A percentile compares a stretch with the other conserved stretches of the same genome.
Conservation (phyloP, 2,113 vertebrate species). For the Ia io region DNA sequence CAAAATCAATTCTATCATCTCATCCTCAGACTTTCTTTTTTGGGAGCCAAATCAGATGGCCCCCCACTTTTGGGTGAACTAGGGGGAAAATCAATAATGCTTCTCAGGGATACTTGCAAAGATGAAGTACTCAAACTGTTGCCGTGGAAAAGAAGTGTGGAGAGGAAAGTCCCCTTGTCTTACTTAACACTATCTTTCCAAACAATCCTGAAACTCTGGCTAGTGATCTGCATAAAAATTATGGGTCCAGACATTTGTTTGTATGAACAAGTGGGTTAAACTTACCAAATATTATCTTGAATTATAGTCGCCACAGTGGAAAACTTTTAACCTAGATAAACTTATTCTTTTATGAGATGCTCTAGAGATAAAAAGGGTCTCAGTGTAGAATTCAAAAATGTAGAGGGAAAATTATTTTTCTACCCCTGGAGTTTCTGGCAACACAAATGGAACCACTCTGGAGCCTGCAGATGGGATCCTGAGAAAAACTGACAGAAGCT, state of each 20-base stretch:
- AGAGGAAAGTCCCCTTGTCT: neutral
- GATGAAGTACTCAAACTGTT: neutral
- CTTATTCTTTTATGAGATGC: neutral
- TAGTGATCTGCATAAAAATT: neutral
- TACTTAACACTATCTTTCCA: neutral
- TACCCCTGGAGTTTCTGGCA: neutral
- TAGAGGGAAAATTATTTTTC: neutral
- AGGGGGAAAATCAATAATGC: neutral
- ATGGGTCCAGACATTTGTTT: neutral
- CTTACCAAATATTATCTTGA: neutral
- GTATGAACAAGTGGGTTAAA: neutral
- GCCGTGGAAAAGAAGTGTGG: neutral
- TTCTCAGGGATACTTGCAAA: neutral
- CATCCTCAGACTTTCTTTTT: neutral
- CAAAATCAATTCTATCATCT: conserved; percentile 5
- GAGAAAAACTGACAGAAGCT: neutral
- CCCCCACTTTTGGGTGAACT: neutral
- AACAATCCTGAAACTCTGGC: neutral
- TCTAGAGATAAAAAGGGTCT: neutral
- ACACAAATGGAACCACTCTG: neutral
- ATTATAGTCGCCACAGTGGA: neutral
- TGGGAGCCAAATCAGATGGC: neutral
- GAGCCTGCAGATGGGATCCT: neutral
- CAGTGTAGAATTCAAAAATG: neutral
- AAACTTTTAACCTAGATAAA: neutral